These are phyloP conservation scores for Eristalis pertinax DNA, from an alignment of 2,888 invertebrate genomes.

Conservation along the genomic window DNA sequence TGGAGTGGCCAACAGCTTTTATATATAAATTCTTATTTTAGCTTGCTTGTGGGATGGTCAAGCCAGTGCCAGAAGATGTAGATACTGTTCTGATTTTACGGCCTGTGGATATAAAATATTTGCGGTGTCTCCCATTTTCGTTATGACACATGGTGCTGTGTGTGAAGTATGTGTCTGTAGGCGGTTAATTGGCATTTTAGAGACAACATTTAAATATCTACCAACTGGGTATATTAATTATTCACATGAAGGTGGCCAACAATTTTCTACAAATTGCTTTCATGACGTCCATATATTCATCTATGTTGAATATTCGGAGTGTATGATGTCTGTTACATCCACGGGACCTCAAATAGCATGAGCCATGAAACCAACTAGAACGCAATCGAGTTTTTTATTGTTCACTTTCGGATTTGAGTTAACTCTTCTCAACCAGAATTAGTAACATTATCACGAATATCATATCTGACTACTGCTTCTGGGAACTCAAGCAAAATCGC, in stretches of 20 bases:
- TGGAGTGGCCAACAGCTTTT: constrained; percentile 76
- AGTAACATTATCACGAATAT: too few relatives aligned
- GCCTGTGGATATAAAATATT: constrained; percentile 7
- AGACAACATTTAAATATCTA: constrained; percentile 1
- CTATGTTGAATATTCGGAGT: too few relatives aligned
- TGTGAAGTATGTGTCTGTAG: neutral
- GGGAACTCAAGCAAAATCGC: too few relatives aligned
- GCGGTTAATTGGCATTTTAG: constrained; percentile 24
- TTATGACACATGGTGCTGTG: constrained; percentile 1
- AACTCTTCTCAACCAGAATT: too few relatives aligned
- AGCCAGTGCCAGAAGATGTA: constrained; percentile 6
- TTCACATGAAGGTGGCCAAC: neutral
- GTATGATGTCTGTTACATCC: too few relatives aligned
- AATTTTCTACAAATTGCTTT: neutral
- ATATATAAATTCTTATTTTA: constrained; percentile 43
- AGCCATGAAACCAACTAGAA: too few relatives aligned
- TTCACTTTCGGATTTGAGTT: too few relatives aligned
- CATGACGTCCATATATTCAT: too few relatives aligned
- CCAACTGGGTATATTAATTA: constrained; percentile 38
- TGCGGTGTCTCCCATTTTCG: neutral
- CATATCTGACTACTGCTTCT: too few relatives aligned
- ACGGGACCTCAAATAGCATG: too few relatives aligned
- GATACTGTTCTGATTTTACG: neutral
- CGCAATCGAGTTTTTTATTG: too few relatives aligned
- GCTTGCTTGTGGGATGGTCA: constrained; percentile 29